These are phyloP conservation scores for Virgularia gustaviana DNA, from an alignment of 92 coral and sea anemone genomes.

Conservation along the genomic window DNA sequence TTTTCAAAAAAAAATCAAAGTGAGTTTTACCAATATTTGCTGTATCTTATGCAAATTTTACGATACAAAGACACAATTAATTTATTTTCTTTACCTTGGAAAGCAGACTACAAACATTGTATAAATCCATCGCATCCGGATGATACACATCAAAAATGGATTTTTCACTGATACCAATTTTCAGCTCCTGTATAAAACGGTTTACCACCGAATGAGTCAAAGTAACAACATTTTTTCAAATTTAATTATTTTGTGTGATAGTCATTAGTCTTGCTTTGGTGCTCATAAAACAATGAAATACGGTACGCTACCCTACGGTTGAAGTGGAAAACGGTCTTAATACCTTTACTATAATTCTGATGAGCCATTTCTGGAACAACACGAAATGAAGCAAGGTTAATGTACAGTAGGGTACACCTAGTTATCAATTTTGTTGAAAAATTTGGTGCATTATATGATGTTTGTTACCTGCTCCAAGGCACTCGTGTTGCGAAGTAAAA, in stretches of 20 bases:
- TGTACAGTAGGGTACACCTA: not conserved
- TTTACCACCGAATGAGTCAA: too few relatives aligned
- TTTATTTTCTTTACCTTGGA: constrained; percentile 58
- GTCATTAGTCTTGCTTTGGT: too few relatives aligned
- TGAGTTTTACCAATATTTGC: not conserved
- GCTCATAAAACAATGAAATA: too few relatives aligned
- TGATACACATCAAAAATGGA: constrained; percentile 86
- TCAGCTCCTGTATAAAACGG: constrained; percentile 88
- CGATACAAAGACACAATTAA: not conserved
- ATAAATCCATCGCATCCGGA: constrained; percentile 86
- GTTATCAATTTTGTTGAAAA: not conserved
- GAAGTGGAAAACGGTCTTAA: too few relatives aligned
- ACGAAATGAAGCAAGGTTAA: constrained; percentile 3
- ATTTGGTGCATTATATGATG: not conserved
- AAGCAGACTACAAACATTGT: constrained; percentile 79
- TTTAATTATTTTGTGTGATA: too few relatives aligned
- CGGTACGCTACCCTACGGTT: too few relatives aligned
- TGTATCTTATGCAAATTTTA: not conserved
- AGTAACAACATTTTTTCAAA: not conserved
- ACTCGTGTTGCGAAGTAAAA: constrained; percentile 79
- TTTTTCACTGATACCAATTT: constrained; percentile 87
- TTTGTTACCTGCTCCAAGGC: constrained; percentile 82
- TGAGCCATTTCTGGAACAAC: constrained; percentile 97
- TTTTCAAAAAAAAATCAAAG: not conserved
- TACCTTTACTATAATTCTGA: constrained; percentile 90